Conservation (phyloP, 2,888 invertebrate species). For the Drosophila planitibia region DNA sequence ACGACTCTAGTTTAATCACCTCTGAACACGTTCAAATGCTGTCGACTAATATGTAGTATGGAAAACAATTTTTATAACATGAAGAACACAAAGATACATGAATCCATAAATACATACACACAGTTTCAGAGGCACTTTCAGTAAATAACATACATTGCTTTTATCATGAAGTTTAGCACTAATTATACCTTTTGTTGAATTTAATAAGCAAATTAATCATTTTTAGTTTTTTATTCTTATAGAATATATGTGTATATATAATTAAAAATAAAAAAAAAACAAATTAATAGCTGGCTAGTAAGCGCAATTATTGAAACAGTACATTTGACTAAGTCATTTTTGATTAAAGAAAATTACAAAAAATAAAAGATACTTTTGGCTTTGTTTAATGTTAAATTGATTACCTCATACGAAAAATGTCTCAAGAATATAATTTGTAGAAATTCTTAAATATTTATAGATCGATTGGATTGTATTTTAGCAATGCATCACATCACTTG, state of each 20-base stretch:
- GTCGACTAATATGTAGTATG: background rate
- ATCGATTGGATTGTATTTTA: background rate
- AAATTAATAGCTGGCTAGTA: background rate
- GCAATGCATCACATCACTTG: background rate
- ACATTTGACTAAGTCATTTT: background rate
- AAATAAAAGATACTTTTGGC: background rate
- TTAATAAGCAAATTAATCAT: background rate
- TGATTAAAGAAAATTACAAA: background rate
- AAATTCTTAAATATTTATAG: background rate
- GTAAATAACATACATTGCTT: constrained; percentile 34
- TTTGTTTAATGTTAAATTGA: background rate
- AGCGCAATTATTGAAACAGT: background rate
- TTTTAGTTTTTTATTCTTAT: background rate
- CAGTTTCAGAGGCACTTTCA: constrained; percentile 61
- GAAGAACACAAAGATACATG: background rate
- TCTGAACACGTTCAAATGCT: background rate
- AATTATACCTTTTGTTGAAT: background rate
- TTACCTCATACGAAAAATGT: background rate
- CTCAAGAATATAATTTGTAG: background rate
- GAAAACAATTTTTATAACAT: background rate
- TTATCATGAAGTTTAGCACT: constrained; percentile 8
- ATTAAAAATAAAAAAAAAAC: background rate
- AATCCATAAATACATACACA: background rate
- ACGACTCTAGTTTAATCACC: background rate
- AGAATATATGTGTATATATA: background rate